These are phyloP conservation scores for Digitonthophagus gazella DNA, from an alignment of 2,888 invertebrate genomes.

Conservation along the genomic window DNA sequence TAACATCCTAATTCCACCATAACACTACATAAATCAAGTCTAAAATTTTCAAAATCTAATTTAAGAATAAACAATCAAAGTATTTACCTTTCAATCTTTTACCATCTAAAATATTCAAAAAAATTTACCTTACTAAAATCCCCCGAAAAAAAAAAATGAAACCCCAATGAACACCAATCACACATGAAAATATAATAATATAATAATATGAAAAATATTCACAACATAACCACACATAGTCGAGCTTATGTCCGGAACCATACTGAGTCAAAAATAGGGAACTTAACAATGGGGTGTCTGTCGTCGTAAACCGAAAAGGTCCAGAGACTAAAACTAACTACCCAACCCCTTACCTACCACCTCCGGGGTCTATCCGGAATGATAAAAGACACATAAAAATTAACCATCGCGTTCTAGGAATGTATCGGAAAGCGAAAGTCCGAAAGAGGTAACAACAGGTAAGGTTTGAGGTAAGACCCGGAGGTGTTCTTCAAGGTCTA, in stretches of 20 bases:
- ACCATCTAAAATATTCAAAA: background rate
- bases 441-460: constrained; percentile 4
- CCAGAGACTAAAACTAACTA: background rate
- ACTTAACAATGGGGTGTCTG: background rate
- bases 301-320: too few species aligned
- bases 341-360: background rate
- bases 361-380: background rate
- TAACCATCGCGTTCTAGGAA: background rate
- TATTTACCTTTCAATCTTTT: too few species aligned
- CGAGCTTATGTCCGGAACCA: background rate
- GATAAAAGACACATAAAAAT: background rate
- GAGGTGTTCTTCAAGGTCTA: background rate
- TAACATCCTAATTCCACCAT: too few species aligned
- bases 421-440: constrained; percentile 6
- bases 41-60: too few species aligned
- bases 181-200: too few species aligned
- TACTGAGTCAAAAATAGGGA: background rate
- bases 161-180: too few species aligned
- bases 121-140: too few species aligned
- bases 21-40: too few species aligned
- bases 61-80: too few species aligned
- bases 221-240: too few species aligned
- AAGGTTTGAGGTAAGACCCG: background rate
- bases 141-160: background rate
- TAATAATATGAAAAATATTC: too few species aligned